Percentiles rank a stretch among this genome's conserved stretches.
phyloP scores from a whole-genome alignment of 2,113 vertebrate species.

The Pyrgilauda ruficollis region DNA sequence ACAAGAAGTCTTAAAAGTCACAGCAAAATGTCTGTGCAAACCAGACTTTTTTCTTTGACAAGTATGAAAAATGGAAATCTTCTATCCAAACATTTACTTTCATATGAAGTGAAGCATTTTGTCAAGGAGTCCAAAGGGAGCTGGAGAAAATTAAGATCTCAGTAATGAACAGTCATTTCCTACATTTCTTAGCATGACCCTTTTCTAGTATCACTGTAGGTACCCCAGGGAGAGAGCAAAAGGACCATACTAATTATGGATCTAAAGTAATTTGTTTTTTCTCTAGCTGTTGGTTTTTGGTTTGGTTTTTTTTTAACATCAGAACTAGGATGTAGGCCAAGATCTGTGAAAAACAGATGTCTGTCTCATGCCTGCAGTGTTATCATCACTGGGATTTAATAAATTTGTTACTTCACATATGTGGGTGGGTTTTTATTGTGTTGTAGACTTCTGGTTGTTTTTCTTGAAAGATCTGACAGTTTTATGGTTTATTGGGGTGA shows the following conservation, averaged over 20 bases:
- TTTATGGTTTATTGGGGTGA: not conserved
- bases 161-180: not conserved
- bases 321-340: conserved; percentile 17
- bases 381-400: not conserved
- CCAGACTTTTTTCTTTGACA: not conserved
- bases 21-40: not conserved
- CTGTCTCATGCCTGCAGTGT: not conserved
- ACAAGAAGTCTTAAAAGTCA: not conserved
- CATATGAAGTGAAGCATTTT: not conserved
- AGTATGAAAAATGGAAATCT: not conserved
- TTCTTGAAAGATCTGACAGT: not conserved
- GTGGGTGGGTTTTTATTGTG: not conserved
- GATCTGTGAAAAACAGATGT: conserved; percentile 29
- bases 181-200: not conserved
- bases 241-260: not conserved
- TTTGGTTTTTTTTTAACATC: not conserved
- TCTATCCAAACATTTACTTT: not conserved
- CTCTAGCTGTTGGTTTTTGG: not conserved
- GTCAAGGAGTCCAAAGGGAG: not conserved
- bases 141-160: not conserved
- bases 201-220: not conserved
- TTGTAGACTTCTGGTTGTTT: not conserved
- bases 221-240: not conserved
- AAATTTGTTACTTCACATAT: not conserved
- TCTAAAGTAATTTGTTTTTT: not conserved